Evolutionary conservation across 2,888 invertebrate genomes (phyloP), one percentile per base, ranked within the genome.

Genomic region (Sphaerophoria taeniata): DNA sequence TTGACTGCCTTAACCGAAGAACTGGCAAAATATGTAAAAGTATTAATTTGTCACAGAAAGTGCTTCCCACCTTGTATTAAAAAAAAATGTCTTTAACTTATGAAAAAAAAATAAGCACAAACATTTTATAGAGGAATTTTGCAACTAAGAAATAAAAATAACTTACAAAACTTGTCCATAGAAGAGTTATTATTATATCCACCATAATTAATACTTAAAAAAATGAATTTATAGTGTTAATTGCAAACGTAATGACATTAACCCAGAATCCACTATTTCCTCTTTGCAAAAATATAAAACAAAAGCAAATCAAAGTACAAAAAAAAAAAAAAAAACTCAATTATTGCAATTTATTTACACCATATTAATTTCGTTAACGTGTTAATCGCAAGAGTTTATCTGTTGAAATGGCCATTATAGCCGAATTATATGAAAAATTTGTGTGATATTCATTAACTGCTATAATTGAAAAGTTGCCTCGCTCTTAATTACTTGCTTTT

Each of bases 391-490:
- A 65, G 56, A 71, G 11, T 56, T 63, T 74, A 83, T 69, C 69
- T 51, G 16, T 82, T 43, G 51, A 56, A 74, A 74, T 43, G 16
- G 45, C 34, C 70, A 77, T 69, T 60, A 60, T 60, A 24, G 43
- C 36, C 11, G 7, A 47, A 60, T 49, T 58, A 34, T 63, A 9
- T 12, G 2, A 24, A 24, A 24, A 33, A 63, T 63, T 11, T 36
- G 16, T 63, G 39, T 14, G 43, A 45, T 58, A 39, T 73, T 85
- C 76, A 85, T 85, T 85, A 85, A 70, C 80, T 61, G 73, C 72
- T 85, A 85, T 85, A 85, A 81, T 85, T 85, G 80, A 76, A 85
- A 85, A 81, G 79, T 76, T 63, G 34, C 65, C 61, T 3, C 36
- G 24, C 51, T 73, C 47, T 76, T 81, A 85, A 85, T 81, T 85